These are phyloP conservation scores for Corydoras sp. DNA, from an alignment of 2,113 vertebrate species.

Conservation along the genomic window DNA sequence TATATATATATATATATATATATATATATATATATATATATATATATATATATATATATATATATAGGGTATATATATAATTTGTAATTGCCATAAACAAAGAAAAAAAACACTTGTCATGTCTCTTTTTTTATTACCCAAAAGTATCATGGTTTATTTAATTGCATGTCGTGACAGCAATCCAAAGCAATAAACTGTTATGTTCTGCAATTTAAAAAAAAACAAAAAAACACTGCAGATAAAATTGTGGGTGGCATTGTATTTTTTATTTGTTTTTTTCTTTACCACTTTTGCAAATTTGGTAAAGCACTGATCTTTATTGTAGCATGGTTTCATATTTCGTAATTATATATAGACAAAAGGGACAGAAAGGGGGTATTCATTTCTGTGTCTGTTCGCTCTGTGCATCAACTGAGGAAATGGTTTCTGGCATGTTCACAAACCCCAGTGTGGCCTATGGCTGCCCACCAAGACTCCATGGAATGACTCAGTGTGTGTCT, in stretches of 20 bases:
- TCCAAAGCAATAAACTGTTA: constrained; percentile 10
- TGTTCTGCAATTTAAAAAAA: constrained; percentile 24
- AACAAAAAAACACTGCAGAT: constrained; percentile 45
- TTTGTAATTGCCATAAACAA: constrained; percentile 3
- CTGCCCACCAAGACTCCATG: constrained; percentile 51
- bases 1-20: too few relatives aligned
- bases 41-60: too few relatives aligned
- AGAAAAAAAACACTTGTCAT: background rate
- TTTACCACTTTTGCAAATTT: constrained; percentile 36
- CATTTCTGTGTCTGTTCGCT: constrained; percentile 49
- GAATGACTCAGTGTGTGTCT: constrained; percentile 52
- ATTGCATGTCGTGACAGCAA: constrained; percentile 24
- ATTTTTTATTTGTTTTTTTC: background rate
- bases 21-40: too few relatives aligned
- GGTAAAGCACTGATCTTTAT: constrained; percentile 60
- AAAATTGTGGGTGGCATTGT: constrained; percentile 38
- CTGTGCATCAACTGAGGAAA: constrained; percentile 53
- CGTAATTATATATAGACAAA: constrained; percentile 60
- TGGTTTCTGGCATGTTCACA: constrained; percentile 56
- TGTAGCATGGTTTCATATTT: constrained; percentile 61
- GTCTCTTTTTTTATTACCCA: constrained; percentile 24
- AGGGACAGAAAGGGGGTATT: constrained; percentile 43
- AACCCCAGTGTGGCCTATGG: constrained; percentile 58
- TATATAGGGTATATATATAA: background rate
- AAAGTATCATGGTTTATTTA: constrained; percentile 28